phyloP scores from a whole-genome alignment of 2,797 vertebrate species.

The Lepilemur septentrionalis region DNA sequence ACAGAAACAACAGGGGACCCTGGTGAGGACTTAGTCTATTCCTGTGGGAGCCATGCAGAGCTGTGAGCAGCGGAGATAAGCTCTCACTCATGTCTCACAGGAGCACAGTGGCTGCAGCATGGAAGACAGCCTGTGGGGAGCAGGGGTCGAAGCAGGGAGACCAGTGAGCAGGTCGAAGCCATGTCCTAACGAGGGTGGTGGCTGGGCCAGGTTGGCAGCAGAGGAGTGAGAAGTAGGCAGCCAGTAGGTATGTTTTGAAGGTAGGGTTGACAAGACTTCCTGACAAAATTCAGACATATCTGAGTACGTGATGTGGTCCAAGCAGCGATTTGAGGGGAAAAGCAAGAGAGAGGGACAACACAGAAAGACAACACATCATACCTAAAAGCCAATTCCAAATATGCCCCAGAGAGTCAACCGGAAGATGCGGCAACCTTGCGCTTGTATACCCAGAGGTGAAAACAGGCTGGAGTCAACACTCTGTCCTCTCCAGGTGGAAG shows the following conservation, averaged over 20 bases:
- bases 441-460: neutral
- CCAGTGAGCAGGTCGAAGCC: neutral
- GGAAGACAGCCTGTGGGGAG: neutral
- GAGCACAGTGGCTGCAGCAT: accelerated
- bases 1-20: neutral
- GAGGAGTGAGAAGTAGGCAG: neutral
- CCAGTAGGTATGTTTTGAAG: neutral
- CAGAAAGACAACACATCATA: neutral
- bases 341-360: neutral
- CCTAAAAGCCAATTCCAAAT: neutral
- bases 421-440: neutral
- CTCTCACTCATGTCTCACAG: neutral
- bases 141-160: neutral
- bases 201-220: neutral
- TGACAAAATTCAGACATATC: neutral
- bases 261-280: neutral
- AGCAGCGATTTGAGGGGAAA: neutral
- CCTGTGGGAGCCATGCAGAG: neutral
- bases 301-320: neutral
- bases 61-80: neutral
- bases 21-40: neutral
- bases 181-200: neutral
- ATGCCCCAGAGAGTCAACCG: neutral
- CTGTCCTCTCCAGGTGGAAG: neutral
- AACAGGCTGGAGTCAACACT: neutral